A percentile compares a stretch with the other conserved stretches of the same genome.
These are phyloP conservation scores for Tachyglossus aculeatus DNA, from an alignment of 2,797 vertebrate species.

Conservation along the genomic window DNA sequence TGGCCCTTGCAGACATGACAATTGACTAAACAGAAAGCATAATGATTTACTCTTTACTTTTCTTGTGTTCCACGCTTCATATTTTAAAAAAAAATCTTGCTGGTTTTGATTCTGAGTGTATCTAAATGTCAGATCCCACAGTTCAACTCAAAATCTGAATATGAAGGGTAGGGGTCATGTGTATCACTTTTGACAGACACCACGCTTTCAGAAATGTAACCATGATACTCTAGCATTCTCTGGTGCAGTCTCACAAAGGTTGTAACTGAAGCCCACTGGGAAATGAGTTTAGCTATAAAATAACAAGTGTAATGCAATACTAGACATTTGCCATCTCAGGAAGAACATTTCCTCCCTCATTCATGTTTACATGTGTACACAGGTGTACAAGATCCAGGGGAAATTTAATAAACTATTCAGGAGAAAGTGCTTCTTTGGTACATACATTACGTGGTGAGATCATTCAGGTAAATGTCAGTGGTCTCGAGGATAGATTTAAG, in stretches of 20 bases:
- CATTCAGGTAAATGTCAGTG: neutral
- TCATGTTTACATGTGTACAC: neutral
- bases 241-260: neutral
- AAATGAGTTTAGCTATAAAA: neutral
- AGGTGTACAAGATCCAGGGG: neutral
- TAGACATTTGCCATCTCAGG: neutral
- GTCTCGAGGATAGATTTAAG: neutral
- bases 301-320: neutral
- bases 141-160: neutral
- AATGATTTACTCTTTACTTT: too few species aligned
- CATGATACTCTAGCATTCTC: neutral
- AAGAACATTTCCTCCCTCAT: neutral
- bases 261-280: neutral
- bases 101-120: neutral
- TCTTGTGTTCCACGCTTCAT: too few species aligned
- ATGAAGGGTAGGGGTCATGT: neutral
- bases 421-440: neutral
- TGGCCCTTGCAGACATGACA: too few species aligned
- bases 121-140: neutral
- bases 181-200: neutral
- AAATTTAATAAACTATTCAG: neutral
- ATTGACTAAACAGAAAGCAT: too few species aligned
- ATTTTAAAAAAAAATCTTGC: too few species aligned
- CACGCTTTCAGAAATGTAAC: neutral
- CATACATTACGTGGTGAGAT: neutral